phyloP scores from a whole-genome alignment of 2,888 invertebrate species.

The Brachyptera risi region DNA sequence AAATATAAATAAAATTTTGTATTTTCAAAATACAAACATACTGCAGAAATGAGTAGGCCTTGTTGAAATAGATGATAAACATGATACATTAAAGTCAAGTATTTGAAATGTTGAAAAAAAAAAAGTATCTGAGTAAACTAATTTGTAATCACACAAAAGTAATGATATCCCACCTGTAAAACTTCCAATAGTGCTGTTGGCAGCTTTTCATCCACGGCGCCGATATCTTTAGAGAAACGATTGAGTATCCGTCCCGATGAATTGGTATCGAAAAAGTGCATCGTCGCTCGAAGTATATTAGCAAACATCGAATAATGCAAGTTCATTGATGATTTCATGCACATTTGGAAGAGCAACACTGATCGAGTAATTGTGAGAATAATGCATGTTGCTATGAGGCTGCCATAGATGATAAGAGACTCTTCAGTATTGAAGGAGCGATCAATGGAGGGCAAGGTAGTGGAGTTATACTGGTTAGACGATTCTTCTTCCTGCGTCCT shows the following conservation, averaged over 20 bases:
- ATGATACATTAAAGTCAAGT: too few relatives aligned
- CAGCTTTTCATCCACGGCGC: conserved; percentile 45
- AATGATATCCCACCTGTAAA: conserved; percentile 36
- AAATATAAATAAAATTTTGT: too few relatives aligned
- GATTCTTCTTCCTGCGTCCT: conserved; percentile 11
- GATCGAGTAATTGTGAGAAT: conserved; percentile 58
- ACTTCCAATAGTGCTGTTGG: conserved; percentile 37
- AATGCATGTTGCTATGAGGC: conserved; percentile 43
- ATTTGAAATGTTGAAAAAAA: too few relatives aligned
- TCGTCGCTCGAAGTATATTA: conserved; percentile 59
- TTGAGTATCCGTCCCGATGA: conserved; percentile 51
- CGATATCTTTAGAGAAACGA: conserved; percentile 51
- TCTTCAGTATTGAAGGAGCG: too few relatives aligned
- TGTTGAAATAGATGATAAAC: too few relatives aligned
- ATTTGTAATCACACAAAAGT: too few relatives aligned
- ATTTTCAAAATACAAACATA: too few relatives aligned
- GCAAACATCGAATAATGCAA: conserved; percentile 71
- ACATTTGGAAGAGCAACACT: conserved; percentile 58
- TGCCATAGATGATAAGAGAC: conserved; percentile 26
- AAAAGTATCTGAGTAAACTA: too few relatives aligned
- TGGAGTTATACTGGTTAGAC: too few relatives aligned
- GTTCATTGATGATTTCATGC: conserved; percentile 60
- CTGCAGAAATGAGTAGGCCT: too few relatives aligned
- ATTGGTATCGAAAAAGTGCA: conserved; percentile 52
- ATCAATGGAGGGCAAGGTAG: too few relatives aligned